Percentiles rank a stretch among this genome's conserved stretches.
Evolutionary conservation across 2,888 invertebrate species (phyloP).

Genomic region (Ligdia adustata): DNA sequence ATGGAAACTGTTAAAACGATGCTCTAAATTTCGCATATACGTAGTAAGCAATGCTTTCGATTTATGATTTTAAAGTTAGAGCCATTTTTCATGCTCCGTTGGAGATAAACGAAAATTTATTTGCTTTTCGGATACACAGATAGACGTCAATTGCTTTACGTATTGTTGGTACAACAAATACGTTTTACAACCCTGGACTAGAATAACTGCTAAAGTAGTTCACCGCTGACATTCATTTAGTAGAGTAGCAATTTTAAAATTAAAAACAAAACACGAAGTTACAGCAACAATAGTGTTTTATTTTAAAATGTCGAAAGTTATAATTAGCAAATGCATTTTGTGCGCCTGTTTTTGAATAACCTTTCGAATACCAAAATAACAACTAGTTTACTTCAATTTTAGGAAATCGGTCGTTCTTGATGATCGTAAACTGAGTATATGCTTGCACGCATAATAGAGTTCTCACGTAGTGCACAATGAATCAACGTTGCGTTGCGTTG

Average conservation of each 20-base stretch:
- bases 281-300: too few species aligned
- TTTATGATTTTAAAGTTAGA: slow-evolving; percentile 22
- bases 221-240: neutral
- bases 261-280: too few species aligned
- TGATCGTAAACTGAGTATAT: slow-evolving; percentile 23
- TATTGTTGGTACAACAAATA: slow-evolving; percentile 22
- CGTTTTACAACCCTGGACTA: slow-evolving; percentile 10
- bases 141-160: slow-evolving; percentile 27
- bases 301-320: too few species aligned
- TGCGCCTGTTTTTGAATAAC: too few species aligned
- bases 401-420: slow-evolving; percentile 5
- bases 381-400: neutral
- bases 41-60: slow-evolving; percentile 12
- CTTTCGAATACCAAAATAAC: too few species aligned
- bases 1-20: slow-evolving; percentile 50
- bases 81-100: slow-evolving; percentile 21
- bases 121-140: slow-evolving; percentile 30
- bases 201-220: slow-evolving; percentile 5
- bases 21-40: slow-evolving; percentile 34
- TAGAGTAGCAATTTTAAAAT: neutral
- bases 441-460: slow-evolving; percentile 13
- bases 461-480: slow-evolving; percentile 19
- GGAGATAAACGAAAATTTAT: slow-evolving; percentile 25
- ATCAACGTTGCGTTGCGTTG: slow-evolving; percentile 16
- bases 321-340: too few species aligned